phyloP scores from a whole-genome alignment of 2,888 invertebrate genomes.

The Pelosia muscerda region DNA sequence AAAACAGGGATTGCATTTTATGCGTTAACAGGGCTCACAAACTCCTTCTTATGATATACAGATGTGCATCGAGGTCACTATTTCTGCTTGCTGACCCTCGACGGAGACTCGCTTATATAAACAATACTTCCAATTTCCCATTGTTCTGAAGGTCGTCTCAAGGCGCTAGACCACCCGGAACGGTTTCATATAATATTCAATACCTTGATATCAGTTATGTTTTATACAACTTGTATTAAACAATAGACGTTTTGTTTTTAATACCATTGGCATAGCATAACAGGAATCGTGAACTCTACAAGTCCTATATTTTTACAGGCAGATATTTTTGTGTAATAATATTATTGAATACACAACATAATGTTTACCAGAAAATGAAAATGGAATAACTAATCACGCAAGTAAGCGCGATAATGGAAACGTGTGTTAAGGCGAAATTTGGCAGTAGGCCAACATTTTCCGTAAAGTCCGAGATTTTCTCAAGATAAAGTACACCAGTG shows the following conservation, averaged over 20 bases:
- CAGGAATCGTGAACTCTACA: constrained; percentile 35
- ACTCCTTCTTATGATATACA: constrained; percentile 6
- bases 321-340: constrained; percentile 1
- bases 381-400: constrained; percentile 35
- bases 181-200: constrained; percentile 56
- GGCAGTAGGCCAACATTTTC: constrained; percentile 75
- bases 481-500: constrained; percentile 70
- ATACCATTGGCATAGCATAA: constrained; percentile 36
- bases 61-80: constrained; percentile 25
- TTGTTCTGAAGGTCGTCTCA: constrained; percentile 66
- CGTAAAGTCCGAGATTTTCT: constrained; percentile 73
- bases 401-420: constrained; percentile 58
- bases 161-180: constrained; percentile 65
- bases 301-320: constrained; percentile 30
- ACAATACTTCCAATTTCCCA: constrained; percentile 53
- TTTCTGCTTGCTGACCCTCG: constrained; percentile 26
- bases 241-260: constrained; percentile 42
- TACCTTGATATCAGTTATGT: constrained; percentile 40
- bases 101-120: constrained; percentile 30
- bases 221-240: constrained; percentile 45
- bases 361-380: constrained; percentile 28
- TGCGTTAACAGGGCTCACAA: not conserved
- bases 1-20: not conserved
- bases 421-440: constrained; percentile 58
- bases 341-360: constrained; percentile 25